Evolutionary conservation across 2,113 vertebrate species (phyloP).

Genomic region (Leptocoma aspasia): DNA sequence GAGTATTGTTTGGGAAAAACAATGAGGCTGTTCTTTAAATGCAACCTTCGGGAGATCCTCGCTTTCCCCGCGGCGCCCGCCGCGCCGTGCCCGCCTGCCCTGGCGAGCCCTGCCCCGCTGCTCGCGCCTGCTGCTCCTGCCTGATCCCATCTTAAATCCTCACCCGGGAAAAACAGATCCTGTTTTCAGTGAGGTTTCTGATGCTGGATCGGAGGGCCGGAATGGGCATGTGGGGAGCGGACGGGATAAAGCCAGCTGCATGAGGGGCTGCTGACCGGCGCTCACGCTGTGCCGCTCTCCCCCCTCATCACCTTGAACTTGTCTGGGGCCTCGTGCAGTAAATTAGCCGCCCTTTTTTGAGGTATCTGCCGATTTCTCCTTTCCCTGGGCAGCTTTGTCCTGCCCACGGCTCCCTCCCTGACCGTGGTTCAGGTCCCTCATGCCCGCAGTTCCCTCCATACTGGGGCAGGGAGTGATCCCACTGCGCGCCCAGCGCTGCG

Average conservation of each 20-base stretch:
- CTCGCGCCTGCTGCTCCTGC: not conserved
- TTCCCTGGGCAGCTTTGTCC: not conserved
- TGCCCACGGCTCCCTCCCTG: not conserved
- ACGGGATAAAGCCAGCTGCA: not conserved
- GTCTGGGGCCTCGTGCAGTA: not conserved
- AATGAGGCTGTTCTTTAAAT: slow-evolving; percentile 56
- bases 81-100: not conserved
- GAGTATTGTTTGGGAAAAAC: slow-evolving; percentile 64
- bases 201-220: not conserved
- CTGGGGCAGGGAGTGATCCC: not conserved
- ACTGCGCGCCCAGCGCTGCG: not conserved
- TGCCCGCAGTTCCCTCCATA: not conserved
- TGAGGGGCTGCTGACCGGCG: not conserved
- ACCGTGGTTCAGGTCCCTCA: not conserved
- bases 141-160: slow-evolving; percentile 13
- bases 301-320: slow-evolving; percentile 11
- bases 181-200: not conserved
- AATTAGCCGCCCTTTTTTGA: not conserved
- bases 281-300: not conserved
- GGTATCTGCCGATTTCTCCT: not conserved
- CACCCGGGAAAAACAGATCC: not conserved
- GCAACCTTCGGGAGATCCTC: slow-evolving; percentile 30
- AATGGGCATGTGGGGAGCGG: fast-evolving
- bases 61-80: not conserved
- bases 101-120: not conserved